Evolutionary conservation across 2,888 invertebrate genomes (phyloP).

Genomic region (Octodonta nipae): DNA sequence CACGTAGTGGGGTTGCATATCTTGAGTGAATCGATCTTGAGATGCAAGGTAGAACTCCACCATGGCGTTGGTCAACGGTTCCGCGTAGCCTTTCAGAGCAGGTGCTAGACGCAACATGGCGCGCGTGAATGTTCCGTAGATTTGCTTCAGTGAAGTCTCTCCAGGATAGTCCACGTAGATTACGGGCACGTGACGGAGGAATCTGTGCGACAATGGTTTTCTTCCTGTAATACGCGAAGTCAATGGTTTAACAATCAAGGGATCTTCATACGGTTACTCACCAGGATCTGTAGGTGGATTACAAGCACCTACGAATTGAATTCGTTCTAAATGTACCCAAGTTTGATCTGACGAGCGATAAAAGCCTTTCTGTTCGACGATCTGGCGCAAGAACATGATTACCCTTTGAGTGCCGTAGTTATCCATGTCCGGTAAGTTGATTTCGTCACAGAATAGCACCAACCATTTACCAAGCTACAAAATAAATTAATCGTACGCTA

Average conservation of each 20-base stretch:
- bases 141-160: conserved; percentile 91
- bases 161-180: conserved; percentile 99
- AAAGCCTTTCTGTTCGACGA: conserved; percentile 92
- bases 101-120: conserved; percentile 95
- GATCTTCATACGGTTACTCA: conserved; percentile 85
- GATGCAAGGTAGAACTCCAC: conserved; percentile 94
- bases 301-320: conserved; percentile 99
- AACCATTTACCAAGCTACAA: conserved; percentile 90
- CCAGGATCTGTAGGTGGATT: conserved; percentile 99
- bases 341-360: conserved; percentile 85
- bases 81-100: conserved; percentile 80
- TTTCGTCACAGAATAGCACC: conserved; percentile 98
- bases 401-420: conserved; percentile 94
- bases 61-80: conserved; percentile 96
- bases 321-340: conserved; percentile 93
- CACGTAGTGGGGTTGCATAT: conserved; percentile 99
- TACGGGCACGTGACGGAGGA: conserved; percentile 89
- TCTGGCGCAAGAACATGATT: conserved; percentile 95
- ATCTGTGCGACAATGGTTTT: conserved; percentile 74
- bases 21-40: conserved; percentile 96
- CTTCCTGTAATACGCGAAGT: no score
- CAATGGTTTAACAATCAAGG: no score
- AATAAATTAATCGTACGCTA: conserved; percentile 4
- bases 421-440: conserved; percentile 98
- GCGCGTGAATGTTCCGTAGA: conserved; percentile 96